Percentiles rank a stretch among this genome's conserved stretches.
Conservation (phyloP, 2,888 invertebrate genomes). For the Azorinus chamasolen region DNA sequence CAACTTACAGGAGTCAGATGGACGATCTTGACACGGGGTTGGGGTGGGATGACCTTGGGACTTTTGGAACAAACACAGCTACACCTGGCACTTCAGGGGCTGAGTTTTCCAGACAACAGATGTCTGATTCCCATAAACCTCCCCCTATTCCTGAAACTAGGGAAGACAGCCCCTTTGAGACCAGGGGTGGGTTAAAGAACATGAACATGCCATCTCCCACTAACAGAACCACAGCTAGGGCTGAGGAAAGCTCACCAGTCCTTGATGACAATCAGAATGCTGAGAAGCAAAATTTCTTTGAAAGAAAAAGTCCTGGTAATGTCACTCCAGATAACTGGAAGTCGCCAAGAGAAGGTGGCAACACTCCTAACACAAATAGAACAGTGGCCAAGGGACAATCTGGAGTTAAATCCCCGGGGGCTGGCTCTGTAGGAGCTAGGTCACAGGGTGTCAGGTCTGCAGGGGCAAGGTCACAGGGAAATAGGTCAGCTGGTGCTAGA, state of each 20-base stretch:
- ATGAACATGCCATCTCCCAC: conserved; percentile 58
- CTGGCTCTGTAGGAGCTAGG: conserved; percentile 13
- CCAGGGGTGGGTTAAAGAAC: conserved; percentile 51
- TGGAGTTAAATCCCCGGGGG: conserved; percentile 16
- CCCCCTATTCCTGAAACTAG: conserved; percentile 40
- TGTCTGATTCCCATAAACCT: conserved; percentile 54
- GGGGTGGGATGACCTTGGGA: conserved; percentile 66
- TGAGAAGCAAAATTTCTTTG: conserved; percentile 4
- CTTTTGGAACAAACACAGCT: conserved; percentile 50
- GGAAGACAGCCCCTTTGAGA: conserved; percentile 61
- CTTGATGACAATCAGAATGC: conserved; percentile 18
- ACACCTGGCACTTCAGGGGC: conserved; percentile 38
- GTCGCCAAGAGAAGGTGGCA: conserved; percentile 25
- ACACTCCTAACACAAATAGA: conserved; percentile 12
- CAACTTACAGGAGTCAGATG: conserved; percentile 56
- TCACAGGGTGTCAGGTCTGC: conserved; percentile 23
- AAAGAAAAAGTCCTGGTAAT: conserved; percentile 51
- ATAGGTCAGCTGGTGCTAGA: conserved; percentile 29
- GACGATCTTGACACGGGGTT: conserved; percentile 66
- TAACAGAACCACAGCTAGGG: conserved; percentile 28
- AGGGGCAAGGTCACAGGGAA: conserved; percentile 32
- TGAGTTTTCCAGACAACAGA: conserved; percentile 52
- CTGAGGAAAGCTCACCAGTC: conserved; percentile 36
- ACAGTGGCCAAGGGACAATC: conserved; percentile 1
- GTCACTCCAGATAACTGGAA: conserved; percentile 61